Base-by-base conservation (phyloP, 2,888 invertebrate genomes). In the Drosophila colorata region DNA sequence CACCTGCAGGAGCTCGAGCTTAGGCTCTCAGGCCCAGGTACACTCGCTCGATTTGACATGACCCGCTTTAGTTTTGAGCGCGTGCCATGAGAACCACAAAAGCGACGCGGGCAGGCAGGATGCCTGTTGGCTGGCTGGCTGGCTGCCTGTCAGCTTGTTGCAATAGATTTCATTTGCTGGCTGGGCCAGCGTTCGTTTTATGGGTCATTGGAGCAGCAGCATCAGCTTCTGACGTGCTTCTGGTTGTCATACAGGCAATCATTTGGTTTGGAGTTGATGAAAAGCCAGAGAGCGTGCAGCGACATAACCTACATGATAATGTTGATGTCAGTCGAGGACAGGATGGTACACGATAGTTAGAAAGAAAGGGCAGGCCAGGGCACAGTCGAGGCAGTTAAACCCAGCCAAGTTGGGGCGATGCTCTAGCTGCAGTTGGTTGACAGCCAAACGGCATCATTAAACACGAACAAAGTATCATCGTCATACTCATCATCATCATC, bases 381-480 rank as follows among this genome's bases (percentile, higher is more conserved):
- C 8, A 16, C 7, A 7, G n/a, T 13, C 33, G 13, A 52, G 47
- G 18, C 51, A 61, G 43, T 74, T 67, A 53, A 63, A 43, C 70
- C 38, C 53, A 60, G 28, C 59, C 58, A 67, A 70, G 78, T 69
- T 67, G 46, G 74, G 87, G 64, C 61, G 61, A 64, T 59, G 64
- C 47, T 52, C 43, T 43, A 38, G 65, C 52, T 58, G 51, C 13
- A 35, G 65, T 60, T 47, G 66, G 64, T 55, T 80, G 87, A 84
- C 67, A 75, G 76, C 64, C 83, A 83, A 83, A 88, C 75, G 75
- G 85, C 87, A 82, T 85, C 88, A 89, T 88, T 88, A 87, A 88
- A 87, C 80, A 89, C 74, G 80, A 76, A 77, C 88, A 88, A 88
- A 87, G 88, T 89, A 84, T 86, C 84, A 81, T 78, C 61, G 65